These are phyloP conservation scores for Drosophila nr. medialis DNA, from an alignment of 2,888 invertebrate genomes.

Conservation along the genomic window DNA sequence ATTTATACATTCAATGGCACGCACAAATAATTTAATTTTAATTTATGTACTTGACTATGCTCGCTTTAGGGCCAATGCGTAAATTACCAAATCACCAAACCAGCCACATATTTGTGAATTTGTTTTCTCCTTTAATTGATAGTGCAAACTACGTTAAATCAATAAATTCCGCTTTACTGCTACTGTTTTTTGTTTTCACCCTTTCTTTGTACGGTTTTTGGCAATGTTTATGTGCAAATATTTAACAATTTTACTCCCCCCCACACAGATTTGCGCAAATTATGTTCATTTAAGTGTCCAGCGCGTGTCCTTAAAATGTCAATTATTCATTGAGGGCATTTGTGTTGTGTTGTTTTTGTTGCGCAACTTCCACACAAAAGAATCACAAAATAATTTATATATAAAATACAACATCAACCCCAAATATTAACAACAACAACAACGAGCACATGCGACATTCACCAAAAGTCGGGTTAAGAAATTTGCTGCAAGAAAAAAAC, in stretches of 20 bases:
- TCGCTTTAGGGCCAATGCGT: conserved; percentile 18
- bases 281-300: conserved; percentile 76
- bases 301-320: conserved; percentile 77
- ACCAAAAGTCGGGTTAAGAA: conserved; percentile 80
- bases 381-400: conserved; percentile 33
- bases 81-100: conserved; percentile 31
- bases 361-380: conserved; percentile 51
- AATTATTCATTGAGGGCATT: conserved; percentile 74
- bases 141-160: conserved; percentile 37
- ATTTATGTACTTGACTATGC: conserved; percentile 52
- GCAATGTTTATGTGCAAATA: conserved; percentile 50
- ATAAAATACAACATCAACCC: conserved; percentile 53
- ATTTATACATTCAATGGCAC: conserved; percentile 53
- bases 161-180: conserved; percentile 20
- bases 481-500: conserved; percentile 66
- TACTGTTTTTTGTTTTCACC: background rate
- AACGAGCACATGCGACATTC: conserved; percentile 85
- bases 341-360: conserved; percentile 74
- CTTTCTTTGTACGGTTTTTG: conserved; percentile 15
- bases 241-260: conserved; percentile 56
- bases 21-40: conserved; percentile 59
- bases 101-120: conserved; percentile 30
- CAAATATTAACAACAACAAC: conserved; percentile 32
- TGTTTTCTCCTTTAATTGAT: conserved; percentile 49
- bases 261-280: conserved; percentile 76